Base-by-base conservation (phyloP, 2,113 vertebrate species). In the Cichladusa arquata region DNA sequence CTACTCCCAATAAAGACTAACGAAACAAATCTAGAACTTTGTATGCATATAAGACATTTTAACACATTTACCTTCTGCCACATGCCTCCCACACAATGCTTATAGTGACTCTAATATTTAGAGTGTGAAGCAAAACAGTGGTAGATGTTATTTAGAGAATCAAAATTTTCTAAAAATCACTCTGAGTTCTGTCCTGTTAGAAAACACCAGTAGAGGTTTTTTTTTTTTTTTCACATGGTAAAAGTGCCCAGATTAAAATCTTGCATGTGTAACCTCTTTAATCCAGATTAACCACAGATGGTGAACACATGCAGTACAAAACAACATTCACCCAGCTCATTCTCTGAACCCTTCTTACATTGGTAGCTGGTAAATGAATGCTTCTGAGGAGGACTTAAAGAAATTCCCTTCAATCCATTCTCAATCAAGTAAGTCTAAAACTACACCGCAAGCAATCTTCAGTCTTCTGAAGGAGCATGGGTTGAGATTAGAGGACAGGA, bases 31-130 rank as follows among this genome's bases (percentile, higher is more conserved):
- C n/a, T 50, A 86, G 65, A 69, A 66, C 36, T 92, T 29, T 44
- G 28, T 28, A 67, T 19, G 31, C 3, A 28, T 45, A 29, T 61
- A 93, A 93, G 28, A 60, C 76, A 95, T 77, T 71, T 95, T 94
- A 86, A 89, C 71, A 95, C n/a, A 31, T 9, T 88, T 40, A 71
- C 57, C 69, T 85, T 83, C 93, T 92, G 74, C 62, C 93, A 60
- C 74, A 66, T 38, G 79, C 33, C 11, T 29, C 10, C 22, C 38
- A 81, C 19, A 24, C 15, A 40, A 91, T 72, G 70, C 28, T 80
- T 48, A 53, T 0, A 90, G 57, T n/a, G 23, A 60, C 44, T 64
- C 19, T 23, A 48, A 17, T 8, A 22, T 40, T 91, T 51, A 40
- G 50, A 8, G 22, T 44, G 26, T 73, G 23, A 62, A 44, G 81